Evolutionary conservation across 2,113 vertebrate genomes (phyloP).

Genomic region (Coptodon rendalli): DNA sequence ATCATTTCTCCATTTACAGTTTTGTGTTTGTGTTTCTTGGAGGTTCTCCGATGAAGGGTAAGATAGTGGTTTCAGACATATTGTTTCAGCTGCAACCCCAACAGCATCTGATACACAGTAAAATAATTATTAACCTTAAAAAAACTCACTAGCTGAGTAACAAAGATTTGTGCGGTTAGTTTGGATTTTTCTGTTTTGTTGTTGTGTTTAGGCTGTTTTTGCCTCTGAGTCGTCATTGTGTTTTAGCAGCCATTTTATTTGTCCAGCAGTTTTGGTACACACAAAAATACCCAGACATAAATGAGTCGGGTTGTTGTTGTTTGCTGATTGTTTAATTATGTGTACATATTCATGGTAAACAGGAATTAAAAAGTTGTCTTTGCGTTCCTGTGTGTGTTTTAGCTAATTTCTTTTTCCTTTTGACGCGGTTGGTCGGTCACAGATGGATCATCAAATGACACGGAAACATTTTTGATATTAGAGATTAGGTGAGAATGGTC

Average conservation of each 20-base stretch:
- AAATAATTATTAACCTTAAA: neutral
- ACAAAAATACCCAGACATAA: neutral
- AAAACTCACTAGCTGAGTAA: neutral
- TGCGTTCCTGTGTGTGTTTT: rapidly evolving
- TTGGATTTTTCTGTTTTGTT: neutral
- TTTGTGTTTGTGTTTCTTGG: rapidly evolving
- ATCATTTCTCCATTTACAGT: neutral
- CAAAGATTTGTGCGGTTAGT: neutral
- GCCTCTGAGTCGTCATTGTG: neutral
- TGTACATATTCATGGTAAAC: neutral
- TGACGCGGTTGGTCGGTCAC: rapidly evolving
- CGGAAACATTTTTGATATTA: neutral
- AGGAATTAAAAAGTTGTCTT: neutral
- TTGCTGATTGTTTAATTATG: neutral
- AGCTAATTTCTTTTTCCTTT: neutral
- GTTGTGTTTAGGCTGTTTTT: neutral
- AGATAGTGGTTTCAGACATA: neutral
- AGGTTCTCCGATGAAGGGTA: neutral
- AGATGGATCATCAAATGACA: neutral
- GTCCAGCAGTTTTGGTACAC: neutral
- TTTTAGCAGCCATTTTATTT: neutral
- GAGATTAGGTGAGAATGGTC: neutral
- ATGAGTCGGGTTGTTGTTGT: neutral
- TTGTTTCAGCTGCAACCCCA: neutral
- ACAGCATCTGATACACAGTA: neutral